phyloP scores from a whole-genome alignment of 1,140 invertebrate genomes.

The Goniozus legneri region DNA sequence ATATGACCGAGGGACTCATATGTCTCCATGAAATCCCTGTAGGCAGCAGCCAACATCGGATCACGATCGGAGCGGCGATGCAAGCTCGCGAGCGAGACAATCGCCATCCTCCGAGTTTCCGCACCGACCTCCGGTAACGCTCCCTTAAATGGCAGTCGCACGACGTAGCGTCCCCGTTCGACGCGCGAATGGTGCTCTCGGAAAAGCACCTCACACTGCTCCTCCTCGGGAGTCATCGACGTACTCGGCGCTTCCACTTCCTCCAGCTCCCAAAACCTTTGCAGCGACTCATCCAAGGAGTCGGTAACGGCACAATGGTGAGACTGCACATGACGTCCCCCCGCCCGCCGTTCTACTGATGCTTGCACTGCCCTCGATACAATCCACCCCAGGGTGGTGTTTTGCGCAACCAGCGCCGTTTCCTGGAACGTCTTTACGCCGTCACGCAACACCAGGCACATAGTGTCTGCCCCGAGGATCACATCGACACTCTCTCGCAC shows the following conservation, averaged over 20 bases:
- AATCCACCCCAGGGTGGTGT: neutral
- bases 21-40: neutral
- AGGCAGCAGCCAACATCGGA: neutral
- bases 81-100: neutral
- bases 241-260: neutral
- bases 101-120: neutral
- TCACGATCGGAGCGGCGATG: neutral
- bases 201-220: neutral
- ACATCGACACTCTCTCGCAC: neutral
- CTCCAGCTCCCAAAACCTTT: neutral
- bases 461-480: neutral
- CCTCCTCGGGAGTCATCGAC: neutral
- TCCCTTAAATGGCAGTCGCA: neutral
- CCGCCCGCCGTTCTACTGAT: neutral
- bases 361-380: neutral
- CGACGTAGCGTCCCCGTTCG: neutral
- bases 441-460: neutral
- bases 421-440: neutral
- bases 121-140: neutral
- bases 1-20: neutral
- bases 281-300: neutral
- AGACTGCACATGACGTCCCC: neutral
- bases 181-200: neutral
- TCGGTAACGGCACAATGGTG: neutral
- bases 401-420: neutral